phyloP scores from a whole-genome alignment of 2,888 invertebrate genomes.

The Gastrophysa polygoni region DNA sequence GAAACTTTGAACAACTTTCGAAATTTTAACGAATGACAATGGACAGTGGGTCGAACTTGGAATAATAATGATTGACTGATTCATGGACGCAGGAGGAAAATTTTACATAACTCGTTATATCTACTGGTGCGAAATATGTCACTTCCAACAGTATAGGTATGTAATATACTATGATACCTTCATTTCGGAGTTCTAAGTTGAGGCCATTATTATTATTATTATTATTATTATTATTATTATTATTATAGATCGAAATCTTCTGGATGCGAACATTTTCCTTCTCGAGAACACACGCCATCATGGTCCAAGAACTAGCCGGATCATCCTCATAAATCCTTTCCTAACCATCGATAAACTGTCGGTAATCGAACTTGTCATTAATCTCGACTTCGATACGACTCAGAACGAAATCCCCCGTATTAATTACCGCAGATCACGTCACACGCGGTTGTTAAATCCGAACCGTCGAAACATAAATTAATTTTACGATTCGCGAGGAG shows the following conservation, averaged over 20 bases:
- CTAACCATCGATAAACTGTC: slow-evolving; percentile 14
- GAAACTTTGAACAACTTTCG: no score
- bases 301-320: background rate
- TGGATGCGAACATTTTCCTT: background rate
- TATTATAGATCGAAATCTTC: background rate
- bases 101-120: no score
- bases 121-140: no score
- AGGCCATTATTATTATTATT: no score
- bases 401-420: slow-evolving; percentile 23
- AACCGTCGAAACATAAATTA: slow-evolving; percentile 22
- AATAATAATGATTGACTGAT: no score
- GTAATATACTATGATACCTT: no score
- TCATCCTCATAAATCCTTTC: background rate
- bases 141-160: no score
- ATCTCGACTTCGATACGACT: slow-evolving; percentile 14
- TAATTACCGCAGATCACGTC: slow-evolving; percentile 25
- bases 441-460: slow-evolving; percentile 23
- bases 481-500: slow-evolving; percentile 22
- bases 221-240: no score
- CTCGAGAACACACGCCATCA: background rate
- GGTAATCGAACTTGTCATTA: slow-evolving; percentile 21
- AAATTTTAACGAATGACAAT: no score
- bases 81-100: no score
- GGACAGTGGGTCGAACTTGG: no score
- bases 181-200: no score